A percentile compares a stretch with the other conserved stretches of the same genome.
phyloP scores from a whole-genome alignment of 2,113 vertebrate genomes.

The Microtus ochrogaster region DNA sequence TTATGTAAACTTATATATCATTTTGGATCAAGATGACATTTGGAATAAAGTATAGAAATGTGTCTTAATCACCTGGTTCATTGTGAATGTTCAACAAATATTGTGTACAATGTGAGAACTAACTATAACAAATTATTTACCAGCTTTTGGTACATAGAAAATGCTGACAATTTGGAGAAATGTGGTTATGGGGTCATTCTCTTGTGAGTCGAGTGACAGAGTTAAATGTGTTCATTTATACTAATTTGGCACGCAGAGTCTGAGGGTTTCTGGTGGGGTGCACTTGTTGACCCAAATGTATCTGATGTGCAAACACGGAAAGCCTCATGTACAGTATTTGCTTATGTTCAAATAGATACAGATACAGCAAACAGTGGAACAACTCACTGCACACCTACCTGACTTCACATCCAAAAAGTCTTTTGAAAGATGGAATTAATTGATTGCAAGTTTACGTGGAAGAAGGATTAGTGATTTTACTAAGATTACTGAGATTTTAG shows the following conservation, averaged over 20 bases:
- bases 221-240: not conserved
- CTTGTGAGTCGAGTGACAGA: not conserved
- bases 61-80: not conserved
- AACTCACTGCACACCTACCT: not conserved
- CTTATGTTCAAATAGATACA: not conserved
- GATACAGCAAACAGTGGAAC: not conserved
- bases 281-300: not conserved
- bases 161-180: not conserved
- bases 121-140: not conserved
- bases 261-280: not conserved
- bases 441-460: constrained; percentile 69
- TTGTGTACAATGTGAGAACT: not conserved
- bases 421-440: constrained; percentile 64
- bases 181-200: not conserved
- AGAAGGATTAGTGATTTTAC: constrained; percentile 71
- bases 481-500: constrained; percentile 76
- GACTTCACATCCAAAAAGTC: constrained; percentile 16
- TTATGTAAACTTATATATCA: not conserved
- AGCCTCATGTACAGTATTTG: not conserved
- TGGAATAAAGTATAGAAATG: not conserved
- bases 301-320: not conserved
- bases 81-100: not conserved
- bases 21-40: not conserved
- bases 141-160: constrained; percentile 2
- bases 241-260: not conserved